Evolutionary conservation across 2,113 vertebrate genomes (phyloP).

Genomic region (Ceyx cyanopectus): DNA sequence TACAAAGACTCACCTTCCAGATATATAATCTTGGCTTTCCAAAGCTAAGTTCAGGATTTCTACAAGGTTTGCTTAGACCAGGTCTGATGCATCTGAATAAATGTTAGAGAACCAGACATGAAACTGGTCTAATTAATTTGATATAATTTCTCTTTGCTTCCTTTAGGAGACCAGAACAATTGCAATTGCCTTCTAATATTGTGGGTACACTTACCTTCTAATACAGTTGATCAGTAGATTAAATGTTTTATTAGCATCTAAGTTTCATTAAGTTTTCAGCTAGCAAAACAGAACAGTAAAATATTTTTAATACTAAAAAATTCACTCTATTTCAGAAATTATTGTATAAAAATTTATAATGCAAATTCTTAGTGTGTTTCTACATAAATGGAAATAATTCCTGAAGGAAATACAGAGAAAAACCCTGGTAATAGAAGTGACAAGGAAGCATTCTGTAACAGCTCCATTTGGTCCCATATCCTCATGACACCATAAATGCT

Average conservation of each 20-base stretch:
- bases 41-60: neutral
- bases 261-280: neutral
- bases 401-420: neutral
- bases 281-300: neutral
- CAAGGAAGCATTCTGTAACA: neutral
- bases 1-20: neutral
- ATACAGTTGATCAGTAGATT: neutral
- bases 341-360: neutral
- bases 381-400: neutral
- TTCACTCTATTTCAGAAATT: neutral
- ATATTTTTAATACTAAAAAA: neutral
- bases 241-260: neutral
- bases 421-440: neutral
- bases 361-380: neutral
- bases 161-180: neutral
- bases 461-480: neutral
- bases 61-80: neutral
- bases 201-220: neutral
- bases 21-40: neutral
- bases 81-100: neutral
- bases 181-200: neutral
- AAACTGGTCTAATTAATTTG: neutral
- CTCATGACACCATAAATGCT: neutral
- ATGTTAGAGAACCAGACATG: neutral
- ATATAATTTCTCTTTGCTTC: neutral